Conservation (phyloP, 2,888 invertebrate genomes). For the Aleiodes alternator region DNA sequence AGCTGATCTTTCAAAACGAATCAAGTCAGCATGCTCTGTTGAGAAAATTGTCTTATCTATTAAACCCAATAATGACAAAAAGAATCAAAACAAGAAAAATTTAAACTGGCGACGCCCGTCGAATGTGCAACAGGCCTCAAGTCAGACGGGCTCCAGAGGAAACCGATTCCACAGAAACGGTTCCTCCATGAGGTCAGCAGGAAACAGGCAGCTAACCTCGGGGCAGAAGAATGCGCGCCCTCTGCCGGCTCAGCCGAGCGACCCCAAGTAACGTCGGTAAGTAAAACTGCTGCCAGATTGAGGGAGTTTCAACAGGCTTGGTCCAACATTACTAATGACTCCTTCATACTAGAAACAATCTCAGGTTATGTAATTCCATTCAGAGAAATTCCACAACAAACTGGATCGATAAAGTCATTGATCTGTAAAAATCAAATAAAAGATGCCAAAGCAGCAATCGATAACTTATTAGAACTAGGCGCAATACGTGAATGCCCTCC, state of each 20-base stretch:
- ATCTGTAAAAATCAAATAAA: constrained; percentile 15
- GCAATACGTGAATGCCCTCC: constrained; percentile 30
- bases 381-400: constrained; percentile 10
- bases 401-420: not conserved
- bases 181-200: not conserved
- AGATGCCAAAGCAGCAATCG: constrained; percentile 16
- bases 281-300: not conserved
- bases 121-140: not conserved
- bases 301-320: constrained; percentile 16
- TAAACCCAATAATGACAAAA: too few species aligned
- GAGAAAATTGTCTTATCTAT: not conserved
- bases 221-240: too few species aligned
- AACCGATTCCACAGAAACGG: not conserved
- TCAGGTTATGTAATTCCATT: constrained; percentile 37
- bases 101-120: constrained; percentile 24
- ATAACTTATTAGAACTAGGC: constrained; percentile 29
- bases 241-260: too few species aligned
- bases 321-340: constrained; percentile 1
- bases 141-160: not conserved
- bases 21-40: not conserved
- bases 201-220: too few species aligned
- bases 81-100: too few species aligned
- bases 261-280: not conserved
- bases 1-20: not conserved
- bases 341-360: constrained; percentile 34